phyloP scores from a whole-genome alignment of 2,113 vertebrate species.

The Reinhardtius hippoglossoides region DNA sequence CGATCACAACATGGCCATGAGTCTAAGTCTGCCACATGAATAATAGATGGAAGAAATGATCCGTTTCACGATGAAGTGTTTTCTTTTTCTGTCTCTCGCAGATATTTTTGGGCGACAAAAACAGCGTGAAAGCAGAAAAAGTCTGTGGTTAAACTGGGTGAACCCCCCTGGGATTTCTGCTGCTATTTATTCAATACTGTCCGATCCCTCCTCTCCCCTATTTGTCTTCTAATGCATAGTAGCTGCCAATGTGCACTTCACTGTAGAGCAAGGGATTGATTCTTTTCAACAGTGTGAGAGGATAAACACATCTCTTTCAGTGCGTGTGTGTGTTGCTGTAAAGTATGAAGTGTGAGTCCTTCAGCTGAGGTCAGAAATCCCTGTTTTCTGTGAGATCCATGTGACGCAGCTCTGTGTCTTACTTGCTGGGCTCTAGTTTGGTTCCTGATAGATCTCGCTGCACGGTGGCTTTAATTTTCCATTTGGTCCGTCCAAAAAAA shows the following conservation, averaged over 20 bases:
- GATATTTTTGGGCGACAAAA: constrained; percentile 62
- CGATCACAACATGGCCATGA: constrained; percentile 40
- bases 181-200: constrained; percentile 66
- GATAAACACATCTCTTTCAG: constrained; percentile 19
- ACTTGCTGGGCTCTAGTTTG: no score
- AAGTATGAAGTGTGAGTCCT: constrained; percentile 5
- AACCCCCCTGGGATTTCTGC: constrained; percentile 52
- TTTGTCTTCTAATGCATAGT: constrained; percentile 67
- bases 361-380: constrained; percentile 38
- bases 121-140: constrained; percentile 27
- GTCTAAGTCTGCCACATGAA: constrained; percentile 53
- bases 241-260: constrained; percentile 52
- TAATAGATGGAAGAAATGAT: constrained; percentile 70
- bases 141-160: constrained; percentile 51
- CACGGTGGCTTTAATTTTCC: no score
- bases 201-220: constrained; percentile 43
- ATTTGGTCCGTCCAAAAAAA: no score
- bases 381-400: constrained; percentile 19
- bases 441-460: no score
- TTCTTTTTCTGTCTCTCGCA: constrained; percentile 57
- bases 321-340: constrained; percentile 25
- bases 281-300: constrained; percentile 25
- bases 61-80: constrained; percentile 58
- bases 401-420: background rate
- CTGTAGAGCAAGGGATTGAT: constrained; percentile 53